Evolutionary conservation across 2,797 vertebrate genomes (phyloP), one percentile per base, ranked within the genome.

Genomic region (Mus minutoides): DNA sequence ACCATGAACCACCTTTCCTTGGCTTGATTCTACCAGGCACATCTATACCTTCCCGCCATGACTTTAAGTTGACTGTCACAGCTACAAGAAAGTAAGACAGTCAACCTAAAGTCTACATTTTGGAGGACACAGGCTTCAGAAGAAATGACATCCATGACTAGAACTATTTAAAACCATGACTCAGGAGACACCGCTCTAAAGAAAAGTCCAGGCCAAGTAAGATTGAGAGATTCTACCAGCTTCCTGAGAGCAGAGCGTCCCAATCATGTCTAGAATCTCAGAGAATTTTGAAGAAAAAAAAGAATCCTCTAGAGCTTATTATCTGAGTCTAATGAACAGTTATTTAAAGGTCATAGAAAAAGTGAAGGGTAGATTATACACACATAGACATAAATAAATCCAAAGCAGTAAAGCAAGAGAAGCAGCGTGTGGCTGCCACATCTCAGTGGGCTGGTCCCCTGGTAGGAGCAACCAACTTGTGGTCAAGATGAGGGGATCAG

Each of bases 121-220:
- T 87, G 64, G 85, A 56, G 67, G 34, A 26, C 4, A 26, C 8
- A 11, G 9, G 29, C 69, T 78, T 54, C 49, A 69, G 49, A 67
- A 91, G 79, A 75, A 78, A 71, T 1, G 64, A 73, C 40, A 19
- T 31, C 22, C 60, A 22, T 26, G 19, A 10, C 19, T 2, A 17
- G 7, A 19, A 37, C 7, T 2, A 19, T 7, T 62, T 9, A 73
- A 49, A 29, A 16, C 3, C n/a, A 9, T 0, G 29, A 37, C 3
- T 67, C 31, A 31, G 52, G 0, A 46, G 37, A 40, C 0, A 9
- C 0, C 13, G 1, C 5, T 37, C 60, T 84, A 84, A 83, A 64
- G 73, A 12, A 49, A 79, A 79, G 13, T 6, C 26, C 2, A 40
- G 67, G 62, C 49, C 22, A 29, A 46, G 56, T 7, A 12, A 14